Percentiles rank a stretch among this genome's conserved stretches.
Conservation (phyloP, 2,113 vertebrate genomes). For the Martes martes region DNA sequence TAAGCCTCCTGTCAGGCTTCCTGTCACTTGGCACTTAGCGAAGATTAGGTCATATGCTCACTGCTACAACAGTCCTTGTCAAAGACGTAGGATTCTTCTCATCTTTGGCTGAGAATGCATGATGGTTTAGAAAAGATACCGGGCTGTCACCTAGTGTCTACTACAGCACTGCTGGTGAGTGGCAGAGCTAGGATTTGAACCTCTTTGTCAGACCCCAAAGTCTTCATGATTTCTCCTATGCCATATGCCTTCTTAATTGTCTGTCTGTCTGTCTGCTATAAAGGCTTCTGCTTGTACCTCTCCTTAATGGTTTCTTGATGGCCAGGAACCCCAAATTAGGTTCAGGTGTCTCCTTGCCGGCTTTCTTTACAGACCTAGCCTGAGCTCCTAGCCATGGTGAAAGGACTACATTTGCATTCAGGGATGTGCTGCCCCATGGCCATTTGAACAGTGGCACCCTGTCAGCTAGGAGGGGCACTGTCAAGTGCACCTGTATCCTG, state of each 20-base stretch:
- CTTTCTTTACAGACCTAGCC: not conserved
- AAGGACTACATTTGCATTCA: not conserved
- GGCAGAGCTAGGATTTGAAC: not conserved
- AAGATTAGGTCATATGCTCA: not conserved
- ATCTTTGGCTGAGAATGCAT: not conserved
- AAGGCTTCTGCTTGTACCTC: not conserved
- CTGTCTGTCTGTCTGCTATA: not conserved
- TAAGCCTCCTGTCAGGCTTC: not conserved
- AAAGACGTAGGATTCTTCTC: not conserved
- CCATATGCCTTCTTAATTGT: not conserved
- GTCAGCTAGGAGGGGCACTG: not conserved
- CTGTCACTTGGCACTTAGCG: not conserved
- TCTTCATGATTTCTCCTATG: not conserved
- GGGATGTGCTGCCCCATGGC: not conserved
- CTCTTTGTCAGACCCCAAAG: not conserved
- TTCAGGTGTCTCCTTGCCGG: not conserved
- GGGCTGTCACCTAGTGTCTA: not conserved
- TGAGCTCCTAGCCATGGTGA: not conserved
- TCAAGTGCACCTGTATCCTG: not conserved
- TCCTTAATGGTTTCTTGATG: not conserved
- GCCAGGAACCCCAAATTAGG: not conserved
- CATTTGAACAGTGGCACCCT: not conserved
- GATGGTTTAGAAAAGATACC: not conserved
- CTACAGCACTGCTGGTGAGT: not conserved
- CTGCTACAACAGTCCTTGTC: not conserved